Base-by-base conservation (phyloP, 2,888 invertebrate species). In the Drosophila pseudotakahashii region DNA sequence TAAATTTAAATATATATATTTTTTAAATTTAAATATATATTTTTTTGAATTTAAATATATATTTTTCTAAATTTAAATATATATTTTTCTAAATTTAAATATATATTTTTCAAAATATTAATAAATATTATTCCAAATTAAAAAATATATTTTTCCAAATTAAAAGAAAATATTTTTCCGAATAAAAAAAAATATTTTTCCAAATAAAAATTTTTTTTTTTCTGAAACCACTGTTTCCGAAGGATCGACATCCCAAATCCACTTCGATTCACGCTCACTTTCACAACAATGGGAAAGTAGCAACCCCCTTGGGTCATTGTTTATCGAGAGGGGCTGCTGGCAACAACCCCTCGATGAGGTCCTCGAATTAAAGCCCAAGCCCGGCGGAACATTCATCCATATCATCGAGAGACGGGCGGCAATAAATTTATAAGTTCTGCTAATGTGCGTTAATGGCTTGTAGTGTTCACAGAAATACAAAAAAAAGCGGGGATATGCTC, bases 391-490 rank as follows among this genome's bases (percentile, higher is more conserved):
- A 50, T 55, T 54, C 68, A 55, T 68, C 47, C 48, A 60, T 44
- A 51, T 54, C 44, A 51, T 54, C 44, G 54, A 51, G 54, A 51
- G 53, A 67, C 23, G 62, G 72, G 47, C 70, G 79, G 82, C 85
- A 88, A 88, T 88, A 88, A 82, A 85, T 82, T 82, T 88, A 81
- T 74, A 88, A 88, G 82, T 83, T 83, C 73, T 74, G 88, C 82
- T 83, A 83, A 83, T 83, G 82, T 83, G 82, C 82, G 88, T 85
- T 88, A 83, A 83, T 83, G 86, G 82, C 79, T 88, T 82, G 86
- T 82, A 88, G 88, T 88, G 58, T 54, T 50, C 16, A 11, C 16
- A 48, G n/a, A n/a, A 23, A 47, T 14, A 11, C 16, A 48, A 16
- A n/a, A 23, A 47, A 26, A 26, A 26, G 26, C 26, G 19, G 19